A percentile compares a stretch with the other conserved stretches of the same genome.
Conservation (phyloP, 2,113 vertebrate genomes). For the Oceanodroma tethys region DNA sequence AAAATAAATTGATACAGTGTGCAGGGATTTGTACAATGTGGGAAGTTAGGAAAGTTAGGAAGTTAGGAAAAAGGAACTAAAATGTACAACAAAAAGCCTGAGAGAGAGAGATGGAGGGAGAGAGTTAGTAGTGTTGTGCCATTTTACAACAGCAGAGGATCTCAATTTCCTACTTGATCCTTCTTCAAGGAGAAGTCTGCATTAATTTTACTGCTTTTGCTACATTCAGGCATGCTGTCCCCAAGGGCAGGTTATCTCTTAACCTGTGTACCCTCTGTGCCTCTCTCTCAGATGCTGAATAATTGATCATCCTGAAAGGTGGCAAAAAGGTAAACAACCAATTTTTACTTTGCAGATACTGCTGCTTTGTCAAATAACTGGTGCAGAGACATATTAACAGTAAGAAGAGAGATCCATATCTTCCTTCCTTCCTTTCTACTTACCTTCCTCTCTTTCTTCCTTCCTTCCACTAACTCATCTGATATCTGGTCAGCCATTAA, state of each 20-base stretch:
- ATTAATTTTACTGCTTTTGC: background rate
- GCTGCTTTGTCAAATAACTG: background rate
- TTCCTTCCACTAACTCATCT: background rate
- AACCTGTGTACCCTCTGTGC: background rate
- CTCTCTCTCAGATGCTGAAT: background rate
- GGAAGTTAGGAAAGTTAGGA: background rate
- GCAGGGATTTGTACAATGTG: background rate
- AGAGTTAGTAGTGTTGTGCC: background rate
- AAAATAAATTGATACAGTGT: background rate
- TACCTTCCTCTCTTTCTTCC: background rate
- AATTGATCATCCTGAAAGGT: background rate
- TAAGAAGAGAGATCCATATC: background rate
- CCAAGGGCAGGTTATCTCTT: background rate
- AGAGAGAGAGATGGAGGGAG: background rate
- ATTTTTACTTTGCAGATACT: background rate
- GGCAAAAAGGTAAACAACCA: background rate
- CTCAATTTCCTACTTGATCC: background rate
- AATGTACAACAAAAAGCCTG: background rate
- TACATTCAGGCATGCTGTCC: background rate
- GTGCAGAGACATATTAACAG: background rate
- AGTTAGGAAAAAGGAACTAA: background rate
- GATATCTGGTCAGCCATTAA: background rate
- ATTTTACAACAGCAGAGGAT: background rate
- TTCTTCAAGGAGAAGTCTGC: background rate
- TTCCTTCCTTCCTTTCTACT: background rate